Conservation (phyloP, 2,113 vertebrate species). For the Dryoscopus gambensis region DNA sequence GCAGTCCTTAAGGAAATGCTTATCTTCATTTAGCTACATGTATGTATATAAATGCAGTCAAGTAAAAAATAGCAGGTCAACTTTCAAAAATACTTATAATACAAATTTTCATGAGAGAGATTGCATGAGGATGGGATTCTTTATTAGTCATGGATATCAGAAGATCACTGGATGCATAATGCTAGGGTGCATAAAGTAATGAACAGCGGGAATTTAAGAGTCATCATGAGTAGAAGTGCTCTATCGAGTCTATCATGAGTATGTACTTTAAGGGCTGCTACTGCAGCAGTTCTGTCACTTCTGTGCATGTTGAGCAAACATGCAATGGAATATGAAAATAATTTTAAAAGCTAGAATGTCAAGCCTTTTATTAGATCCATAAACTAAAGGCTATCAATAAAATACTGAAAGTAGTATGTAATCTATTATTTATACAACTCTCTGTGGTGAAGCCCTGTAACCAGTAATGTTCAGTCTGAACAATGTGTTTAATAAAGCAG, state of each 20-base stretch:
- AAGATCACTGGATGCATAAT: neutral
- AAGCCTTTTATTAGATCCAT: neutral
- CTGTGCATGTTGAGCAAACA: neutral
- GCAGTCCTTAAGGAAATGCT: neutral
- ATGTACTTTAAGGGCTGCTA: neutral
- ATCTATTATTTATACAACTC: neutral
- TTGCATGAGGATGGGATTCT: neutral
- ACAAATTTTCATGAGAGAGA: neutral
- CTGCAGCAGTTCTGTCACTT: neutral
- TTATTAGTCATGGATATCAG: neutral
- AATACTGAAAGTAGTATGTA: neutral
- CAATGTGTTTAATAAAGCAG: neutral
- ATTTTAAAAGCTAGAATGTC: neutral
- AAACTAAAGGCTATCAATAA: neutral
- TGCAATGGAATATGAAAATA: neutral
- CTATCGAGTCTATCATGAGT: neutral
- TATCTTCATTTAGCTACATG: neutral
- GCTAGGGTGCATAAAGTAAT: neutral
- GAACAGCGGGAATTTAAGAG: neutral
- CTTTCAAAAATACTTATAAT: neutral
- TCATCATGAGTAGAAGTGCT: neutral
- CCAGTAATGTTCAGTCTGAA: neutral
- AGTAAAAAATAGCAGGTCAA: neutral
- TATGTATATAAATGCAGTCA: neutral
- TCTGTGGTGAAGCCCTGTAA: neutral